A percentile compares a stretch with the other conserved stretches of the same genome.
Conservation (phyloP, 2,113 vertebrate genomes). For the Laticauda laticaudata region DNA sequence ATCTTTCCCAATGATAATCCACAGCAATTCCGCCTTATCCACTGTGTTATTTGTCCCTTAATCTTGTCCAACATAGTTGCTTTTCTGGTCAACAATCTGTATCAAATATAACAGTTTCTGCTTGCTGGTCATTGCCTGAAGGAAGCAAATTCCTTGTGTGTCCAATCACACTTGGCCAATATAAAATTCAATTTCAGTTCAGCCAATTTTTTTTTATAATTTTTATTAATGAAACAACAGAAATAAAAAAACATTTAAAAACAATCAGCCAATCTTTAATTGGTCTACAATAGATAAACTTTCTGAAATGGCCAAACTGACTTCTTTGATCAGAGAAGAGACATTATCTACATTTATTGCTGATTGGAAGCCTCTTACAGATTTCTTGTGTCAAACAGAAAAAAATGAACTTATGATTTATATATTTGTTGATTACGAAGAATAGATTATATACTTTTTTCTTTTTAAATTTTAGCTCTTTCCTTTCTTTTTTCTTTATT, state of each 20-base stretch:
- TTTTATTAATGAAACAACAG: too few species aligned
- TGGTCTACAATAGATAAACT: neutral
- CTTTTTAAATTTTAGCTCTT: neutral
- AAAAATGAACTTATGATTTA: neutral
- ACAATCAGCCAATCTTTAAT: neutral
- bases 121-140: neutral
- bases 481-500: neutral
- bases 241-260: too few species aligned
- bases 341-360: neutral
- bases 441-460: neutral
- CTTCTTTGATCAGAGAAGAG: neutral
- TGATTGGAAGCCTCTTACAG: neutral
- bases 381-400: neutral
- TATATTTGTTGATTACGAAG: neutral
- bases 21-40: neutral
- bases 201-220: too few species aligned
- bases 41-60: neutral
- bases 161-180: too few species aligned
- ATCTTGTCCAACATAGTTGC: neutral
- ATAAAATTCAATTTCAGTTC: too few species aligned
- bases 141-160: too few species aligned
- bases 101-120: neutral
- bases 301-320: neutral
- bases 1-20: neutral
- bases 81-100: neutral